Percentiles rank a stretch among this genome's conserved stretches.
These are phyloP conservation scores for Cepphus grylle DNA, from an alignment of 2,113 vertebrate species.

Conservation along the genomic window DNA sequence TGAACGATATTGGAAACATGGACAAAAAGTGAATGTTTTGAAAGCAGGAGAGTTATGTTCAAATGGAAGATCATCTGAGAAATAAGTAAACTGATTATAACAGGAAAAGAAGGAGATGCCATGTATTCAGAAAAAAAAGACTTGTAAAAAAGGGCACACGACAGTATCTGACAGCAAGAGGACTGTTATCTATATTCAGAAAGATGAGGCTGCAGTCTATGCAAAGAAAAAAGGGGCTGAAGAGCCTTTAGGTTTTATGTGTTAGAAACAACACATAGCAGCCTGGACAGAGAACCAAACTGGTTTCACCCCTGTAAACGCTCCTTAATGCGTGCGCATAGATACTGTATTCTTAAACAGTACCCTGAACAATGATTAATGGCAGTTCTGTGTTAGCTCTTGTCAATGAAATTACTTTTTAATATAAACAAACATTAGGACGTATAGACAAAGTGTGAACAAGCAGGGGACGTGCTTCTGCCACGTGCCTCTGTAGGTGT, in stretches of 20 bases:
- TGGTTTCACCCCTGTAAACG: neutral
- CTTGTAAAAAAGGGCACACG: neutral
- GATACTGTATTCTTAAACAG: neutral
- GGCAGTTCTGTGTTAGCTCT: neutral
- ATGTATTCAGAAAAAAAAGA: neutral
- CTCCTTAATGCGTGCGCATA: neutral
- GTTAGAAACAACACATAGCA: neutral
- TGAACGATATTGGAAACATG: neutral
- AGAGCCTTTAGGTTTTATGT: neutral
- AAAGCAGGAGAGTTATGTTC: neutral
- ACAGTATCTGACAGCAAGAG: neutral
- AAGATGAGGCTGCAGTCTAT: neutral
- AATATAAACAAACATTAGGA: neutral
- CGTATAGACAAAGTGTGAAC: neutral
- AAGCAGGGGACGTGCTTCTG: neutral
- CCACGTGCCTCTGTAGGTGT: neutral
- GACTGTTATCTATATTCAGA: neutral
- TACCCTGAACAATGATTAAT: neutral
- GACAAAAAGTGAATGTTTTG: neutral
- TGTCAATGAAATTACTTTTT: neutral
- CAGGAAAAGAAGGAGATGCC: neutral
- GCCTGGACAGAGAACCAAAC: neutral
- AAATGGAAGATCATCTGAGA: neutral
- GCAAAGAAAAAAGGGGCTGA: neutral
- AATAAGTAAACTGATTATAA: neutral